Evolutionary conservation across 2,113 vertebrate genomes (phyloP), one percentile per base, ranked within the genome.

Genomic region (Otis tarda): DNA sequence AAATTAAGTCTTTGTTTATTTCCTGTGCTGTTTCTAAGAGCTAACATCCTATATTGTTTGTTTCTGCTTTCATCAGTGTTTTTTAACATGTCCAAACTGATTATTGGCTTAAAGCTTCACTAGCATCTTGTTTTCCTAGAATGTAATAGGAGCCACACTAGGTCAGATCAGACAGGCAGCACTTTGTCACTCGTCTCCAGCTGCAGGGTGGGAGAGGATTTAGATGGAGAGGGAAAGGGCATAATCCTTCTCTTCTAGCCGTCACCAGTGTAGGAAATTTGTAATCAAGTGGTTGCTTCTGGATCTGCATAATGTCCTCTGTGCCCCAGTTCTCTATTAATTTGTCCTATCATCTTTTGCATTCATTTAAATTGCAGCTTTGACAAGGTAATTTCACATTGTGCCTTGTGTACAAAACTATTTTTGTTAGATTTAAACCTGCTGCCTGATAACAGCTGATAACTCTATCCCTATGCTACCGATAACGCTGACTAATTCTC

Each of bases 1-100:
- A 87, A 81, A 70, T 63, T 45, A 88, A 92, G 86, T 61, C 53
- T 92, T 83, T 85, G 87, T 96, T 96, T 94, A 90, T 30, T 90
- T 90, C 85, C 76, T 93, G 71, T 6, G 8, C 49, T 56, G 76
- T 93, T 94, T 94, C 88, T 93, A 76, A 91, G 65, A 89, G 53
- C 65, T 83, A 55, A 73, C 28, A 45, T 83, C 59, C 35, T 78
- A 35, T 47, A 45, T 90, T 74, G 33, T 89, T 93, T 92, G 64
- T 68, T 94, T 87, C 80, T 91, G 14, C 50, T 88, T 93, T 90
- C 69, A 69, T 78, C 6, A 0, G 8, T 89, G 79, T 59, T 89
- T 95, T 59, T 82, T 80, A 78, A 80, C 24, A 25, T 28, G n/a
- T 45, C 71, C 10, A 16, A 37, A 69, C 49, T 82, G 83, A 56